These are phyloP conservation scores for Urocyon cinereoargenteus DNA, from an alignment of 2,797 vertebrate species.

Conservation along the genomic window DNA sequence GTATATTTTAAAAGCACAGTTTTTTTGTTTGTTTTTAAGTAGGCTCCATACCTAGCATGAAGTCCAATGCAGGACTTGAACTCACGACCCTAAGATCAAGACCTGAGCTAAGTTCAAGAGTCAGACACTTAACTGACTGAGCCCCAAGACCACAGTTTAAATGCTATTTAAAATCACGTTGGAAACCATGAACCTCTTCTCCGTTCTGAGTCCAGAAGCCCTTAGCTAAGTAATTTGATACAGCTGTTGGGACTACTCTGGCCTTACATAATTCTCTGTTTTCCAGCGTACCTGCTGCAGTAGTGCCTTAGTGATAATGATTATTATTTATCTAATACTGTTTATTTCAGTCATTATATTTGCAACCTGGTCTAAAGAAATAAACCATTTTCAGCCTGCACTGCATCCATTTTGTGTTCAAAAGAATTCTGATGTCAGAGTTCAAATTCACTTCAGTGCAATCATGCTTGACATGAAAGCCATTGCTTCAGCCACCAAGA, in stretches of 20 bases:
- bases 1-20: background rate
- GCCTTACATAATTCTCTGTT: background rate
- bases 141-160: background rate
- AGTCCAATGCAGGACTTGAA: too few relatives aligned
- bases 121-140: too few relatives aligned
- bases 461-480: background rate
- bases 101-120: too few relatives aligned
- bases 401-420: background rate
- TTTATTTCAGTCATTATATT: background rate
- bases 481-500: background rate
- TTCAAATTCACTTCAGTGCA: background rate
- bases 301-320: background rate
- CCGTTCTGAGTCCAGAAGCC: background rate
- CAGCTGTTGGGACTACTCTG: background rate
- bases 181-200: background rate
- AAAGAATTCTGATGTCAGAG: background rate
- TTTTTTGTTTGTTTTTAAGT: too few relatives aligned
- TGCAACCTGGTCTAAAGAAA: background rate
- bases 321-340: background rate
- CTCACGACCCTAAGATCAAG: too few relatives aligned
- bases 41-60: too few relatives aligned
- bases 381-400: background rate
- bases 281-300: fast-evolving
- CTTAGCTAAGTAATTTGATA: background rate
- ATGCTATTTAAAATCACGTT: background rate